Evolutionary conservation across 1,140 invertebrate genomes (phyloP), one percentile per base, ranked within the genome.

Genomic region (Stenopsyche tienmushanensis): DNA sequence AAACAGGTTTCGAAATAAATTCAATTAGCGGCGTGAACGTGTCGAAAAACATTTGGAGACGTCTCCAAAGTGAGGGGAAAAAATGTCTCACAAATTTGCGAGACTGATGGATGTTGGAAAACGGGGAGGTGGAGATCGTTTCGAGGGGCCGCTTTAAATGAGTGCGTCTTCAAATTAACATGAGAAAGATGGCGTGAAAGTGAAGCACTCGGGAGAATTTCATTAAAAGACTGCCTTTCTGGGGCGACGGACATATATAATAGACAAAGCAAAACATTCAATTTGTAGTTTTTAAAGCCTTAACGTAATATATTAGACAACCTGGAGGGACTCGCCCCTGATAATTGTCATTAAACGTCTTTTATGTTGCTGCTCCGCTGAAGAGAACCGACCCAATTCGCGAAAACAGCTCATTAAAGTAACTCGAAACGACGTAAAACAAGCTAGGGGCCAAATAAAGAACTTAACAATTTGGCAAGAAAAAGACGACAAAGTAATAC

Each of bases 1-100:
- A 47, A 47, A 47, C 44, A 47, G 44, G 44, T 47, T 47, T 47
- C 44, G 44, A 47, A 47, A 47, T 47, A 47, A 47, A 47, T 47
- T 47, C 44, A 47, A 47, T 47, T 47, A 47, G 44, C 17, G 44
- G 44, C 44, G 44, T 7, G 18, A 47, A 47, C 44, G 44, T 47
- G 44, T 47, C 44, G 44, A 20, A 47, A 47, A 47, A 47, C 44
- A 47, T 47, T 47, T 47, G 44, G 8, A 47, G 44, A 47, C 44
- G 44, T 15, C 29, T 34, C 29, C 29, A 15, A 47, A 47, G 44
- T 9, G 10, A 7, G 10, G 10, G 8, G 44, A 15, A 47, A 47
- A 47, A 9, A 47, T 20, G 44, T 47, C 44, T 47, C 10, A 15
- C 44, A 47, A 47, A 47, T 47, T 47, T 47, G 44, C 44, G 10